phyloP scores from a whole-genome alignment of 2,797 vertebrate genomes.

The Moxostoma hubbsi region DNA sequence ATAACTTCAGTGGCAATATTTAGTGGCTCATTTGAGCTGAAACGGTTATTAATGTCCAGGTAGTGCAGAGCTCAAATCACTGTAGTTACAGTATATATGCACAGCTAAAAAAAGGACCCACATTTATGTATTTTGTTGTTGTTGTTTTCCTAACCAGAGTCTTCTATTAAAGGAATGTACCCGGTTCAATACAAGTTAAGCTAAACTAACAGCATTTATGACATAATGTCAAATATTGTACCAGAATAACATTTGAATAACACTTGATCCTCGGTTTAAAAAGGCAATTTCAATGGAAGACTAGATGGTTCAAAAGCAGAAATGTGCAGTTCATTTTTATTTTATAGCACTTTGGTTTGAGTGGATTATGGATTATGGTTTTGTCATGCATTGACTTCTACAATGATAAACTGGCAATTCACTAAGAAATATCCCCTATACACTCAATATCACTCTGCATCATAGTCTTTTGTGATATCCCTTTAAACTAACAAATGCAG shows the following conservation, averaged over 20 bases:
- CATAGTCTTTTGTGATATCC: no score
- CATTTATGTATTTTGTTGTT: not conserved
- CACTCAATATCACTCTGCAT: no score
- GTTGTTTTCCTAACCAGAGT: not conserved
- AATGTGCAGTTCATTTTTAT: constrained; percentile 2
- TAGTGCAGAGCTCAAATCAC: not conserved
- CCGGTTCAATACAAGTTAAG: not conserved
- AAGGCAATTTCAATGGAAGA: not conserved
- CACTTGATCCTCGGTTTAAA: not conserved
- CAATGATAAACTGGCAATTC: no score
- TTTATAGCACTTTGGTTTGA: not conserved
- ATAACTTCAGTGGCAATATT: constrained; percentile 34
- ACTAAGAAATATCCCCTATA: no score
- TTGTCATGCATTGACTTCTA: no score
- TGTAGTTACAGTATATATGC: no score
- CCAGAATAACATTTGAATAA: constrained; percentile 30
- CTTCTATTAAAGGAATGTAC: not conserved
- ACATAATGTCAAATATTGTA: not conserved
- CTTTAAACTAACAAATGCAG: no score
- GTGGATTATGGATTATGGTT: no score
- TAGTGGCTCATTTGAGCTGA: constrained; percentile 12
- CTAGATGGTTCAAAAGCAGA: no score
- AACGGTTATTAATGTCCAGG: not conserved
- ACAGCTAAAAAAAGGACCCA: no score
- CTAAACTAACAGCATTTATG: not conserved